Evolutionary conservation across 2,113 vertebrate species (phyloP), one percentile per base, ranked within the genome.

Genomic region (Salminus brasiliensis): DNA sequence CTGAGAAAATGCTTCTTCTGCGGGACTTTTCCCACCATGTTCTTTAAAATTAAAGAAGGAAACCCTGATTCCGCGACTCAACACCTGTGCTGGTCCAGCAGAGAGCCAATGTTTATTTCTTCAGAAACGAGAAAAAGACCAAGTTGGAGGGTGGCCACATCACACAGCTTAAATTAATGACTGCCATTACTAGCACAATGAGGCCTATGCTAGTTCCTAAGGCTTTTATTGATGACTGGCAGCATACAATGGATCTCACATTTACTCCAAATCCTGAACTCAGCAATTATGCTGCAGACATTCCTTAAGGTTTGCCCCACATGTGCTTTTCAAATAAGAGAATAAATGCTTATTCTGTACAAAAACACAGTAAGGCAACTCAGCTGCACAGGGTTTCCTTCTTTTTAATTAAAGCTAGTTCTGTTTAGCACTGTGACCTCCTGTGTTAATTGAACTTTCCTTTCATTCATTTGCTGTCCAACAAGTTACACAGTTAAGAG

Each of bases 121-220:
- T 63, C 34, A 5, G 13, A 11, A 9, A 34, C 16, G 41, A 49
- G n/a, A 25, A 49, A 49, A 49, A n/a, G 21, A 49, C 18, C 6
- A 4, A 62, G 25, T 30, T 23, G 30, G 34, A 72, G 74, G 23
- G 34, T 25, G 65, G 52, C 66, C 60, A 27, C 9, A 78, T 78
- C 49, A 21, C 55, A 11, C 43, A 13, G 23, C 45, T 13, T 15
- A 69, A 74, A 84, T 78, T 57, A 84, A 84, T 78, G 69, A 74
- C 1, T 21, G 13, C 71, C 72, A 79, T 81, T 72, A 79, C 34
- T 1, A 6, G 30, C 27, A 75, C 57, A 78, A 79, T 78, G 59
- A 81, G 69, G 60, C 66, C 77, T 60, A 36, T n/a, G 45, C 57
- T 52, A 39, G 72, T 39, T 36, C 47, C 47, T 68, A 21, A 62